phyloP scores from a whole-genome alignment of 2,888 invertebrate species.

The Hirtodrosophila histrioides region DNA sequence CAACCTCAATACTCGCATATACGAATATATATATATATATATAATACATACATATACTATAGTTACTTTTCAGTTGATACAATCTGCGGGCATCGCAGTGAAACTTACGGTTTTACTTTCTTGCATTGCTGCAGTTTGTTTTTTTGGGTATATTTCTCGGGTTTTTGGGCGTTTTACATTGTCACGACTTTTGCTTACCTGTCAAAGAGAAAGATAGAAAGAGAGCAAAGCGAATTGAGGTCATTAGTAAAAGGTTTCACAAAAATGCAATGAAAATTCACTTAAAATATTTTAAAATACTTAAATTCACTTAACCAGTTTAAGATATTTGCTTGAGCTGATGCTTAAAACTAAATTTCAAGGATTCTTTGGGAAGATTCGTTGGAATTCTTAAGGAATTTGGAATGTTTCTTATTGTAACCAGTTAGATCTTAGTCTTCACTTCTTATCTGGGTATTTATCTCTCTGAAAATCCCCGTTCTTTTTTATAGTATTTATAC shows the following conservation, averaged over 20 bases:
- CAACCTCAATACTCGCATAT: background rate
- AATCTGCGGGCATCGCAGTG: slow-evolving; percentile 61
- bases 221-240: slow-evolving; percentile 65
- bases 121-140: slow-evolving; percentile 51
- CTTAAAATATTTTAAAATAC: slow-evolving; percentile 22
- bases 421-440: no score
- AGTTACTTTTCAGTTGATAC: slow-evolving; percentile 44
- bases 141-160: background rate
- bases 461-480: no score
- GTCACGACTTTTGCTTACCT: slow-evolving; percentile 78
- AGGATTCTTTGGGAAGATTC: background rate
- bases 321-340: background rate
- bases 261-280: slow-evolving; percentile 40
- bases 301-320: background rate
- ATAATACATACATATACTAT: slow-evolving; percentile 5
- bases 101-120: slow-evolving; percentile 67
- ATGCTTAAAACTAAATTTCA: background rate
- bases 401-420: no score
- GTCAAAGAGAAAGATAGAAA: slow-evolving; percentile 69
- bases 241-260: slow-evolving; percentile 73
- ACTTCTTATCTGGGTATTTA: no score
- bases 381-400: background rate
- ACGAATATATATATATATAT: background rate
- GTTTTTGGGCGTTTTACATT: slow-evolving; percentile 58
- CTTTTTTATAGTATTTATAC: no score